Evolutionary conservation across 1,140 invertebrate genomes (phyloP), one percentile per base, ranked within the genome.

Genomic region (Drosophila rhopaloa): DNA sequence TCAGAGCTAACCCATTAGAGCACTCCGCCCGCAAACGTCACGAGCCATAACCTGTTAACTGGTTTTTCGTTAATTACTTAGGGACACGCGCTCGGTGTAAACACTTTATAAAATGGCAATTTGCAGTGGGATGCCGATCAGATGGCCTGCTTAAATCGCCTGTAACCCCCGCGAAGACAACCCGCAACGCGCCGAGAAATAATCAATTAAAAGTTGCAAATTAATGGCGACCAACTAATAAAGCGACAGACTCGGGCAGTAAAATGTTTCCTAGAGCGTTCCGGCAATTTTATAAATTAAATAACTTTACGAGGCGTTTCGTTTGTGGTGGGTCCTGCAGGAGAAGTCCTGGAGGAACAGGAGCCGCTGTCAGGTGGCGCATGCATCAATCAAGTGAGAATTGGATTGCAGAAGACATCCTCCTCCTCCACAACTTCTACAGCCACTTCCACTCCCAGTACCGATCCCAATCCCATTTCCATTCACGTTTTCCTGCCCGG

Each of bases 161-260:
- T 16, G 24, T 19, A 37, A 51, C 41, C 62, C 27, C 16, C 47
- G 38, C 16, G 27, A 48, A 50, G 19, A 65, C 71, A 48, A 37
- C 35, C 38, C 40, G 16, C 43, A 19, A 19, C n/a, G 47, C 44
- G 40, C 59, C 43, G 10, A 51, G 65, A 73, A 81, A 90, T 89
- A 89, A 89, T 89, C 85, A 89, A 89, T 89, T 89, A 89, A 89
- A 89, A 89, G 77, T 90, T 78, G 73, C 73, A 84, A 89, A 89
- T 88, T 84, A 88, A 83, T 65, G 72, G 46, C 50, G 44, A 60
- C 61, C 59, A 77, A 85, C 77, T 81, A 84, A 85, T 84, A 85
- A 70, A 79, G 58, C 24, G 57, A 41, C 37, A 29, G 43, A 53
- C 56, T 38, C 54, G 58, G 37, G 16, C 68, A 35, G 37, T 43